Evolutionary conservation across 2,888 invertebrate genomes (phyloP).

Genomic region (Tenthredo mesomela): DNA sequence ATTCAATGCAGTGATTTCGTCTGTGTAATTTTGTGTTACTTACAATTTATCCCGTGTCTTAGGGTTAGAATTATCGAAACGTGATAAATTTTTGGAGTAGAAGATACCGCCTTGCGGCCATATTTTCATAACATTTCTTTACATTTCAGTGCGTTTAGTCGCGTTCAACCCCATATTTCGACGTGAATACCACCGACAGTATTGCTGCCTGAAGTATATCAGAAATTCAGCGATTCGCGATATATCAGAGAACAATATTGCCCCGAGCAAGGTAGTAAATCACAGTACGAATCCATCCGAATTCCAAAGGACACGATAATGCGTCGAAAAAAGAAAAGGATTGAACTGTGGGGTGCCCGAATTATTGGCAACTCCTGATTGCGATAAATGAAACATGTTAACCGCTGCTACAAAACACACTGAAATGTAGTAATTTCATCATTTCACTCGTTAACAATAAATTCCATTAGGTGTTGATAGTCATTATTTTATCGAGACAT

Average conservation of each 20-base stretch:
- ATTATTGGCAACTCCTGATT: slow-evolving; percentile 3
- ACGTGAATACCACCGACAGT: not conserved
- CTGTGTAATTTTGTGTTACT: not conserved
- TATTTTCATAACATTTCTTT: not conserved
- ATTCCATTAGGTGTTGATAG: not conserved
- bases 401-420: not conserved
- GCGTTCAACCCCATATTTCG: not conserved
- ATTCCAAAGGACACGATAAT: not conserved
- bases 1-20: slow-evolving; percentile 26
- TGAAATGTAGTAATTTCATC: not conserved
- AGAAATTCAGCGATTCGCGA: slow-evolving; percentile 29
- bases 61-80: slow-evolving; percentile 2
- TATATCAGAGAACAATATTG: slow-evolving; percentile 32
- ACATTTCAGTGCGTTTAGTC: not conserved
- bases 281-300: slow-evolving; percentile 4
- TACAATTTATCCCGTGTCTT: not conserved
- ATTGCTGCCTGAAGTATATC: slow-evolving; percentile 2
- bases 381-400: not conserved
- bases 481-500: not conserved
- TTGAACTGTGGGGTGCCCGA: not conserved
- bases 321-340: not conserved
- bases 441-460: not conserved
- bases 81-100: not conserved
- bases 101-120: not conserved
- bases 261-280: slow-evolving; percentile 13